These are phyloP conservation scores for Clusia tigrina DNA, from an alignment of 2,888 invertebrate genomes.

Conservation along the genomic window DNA sequence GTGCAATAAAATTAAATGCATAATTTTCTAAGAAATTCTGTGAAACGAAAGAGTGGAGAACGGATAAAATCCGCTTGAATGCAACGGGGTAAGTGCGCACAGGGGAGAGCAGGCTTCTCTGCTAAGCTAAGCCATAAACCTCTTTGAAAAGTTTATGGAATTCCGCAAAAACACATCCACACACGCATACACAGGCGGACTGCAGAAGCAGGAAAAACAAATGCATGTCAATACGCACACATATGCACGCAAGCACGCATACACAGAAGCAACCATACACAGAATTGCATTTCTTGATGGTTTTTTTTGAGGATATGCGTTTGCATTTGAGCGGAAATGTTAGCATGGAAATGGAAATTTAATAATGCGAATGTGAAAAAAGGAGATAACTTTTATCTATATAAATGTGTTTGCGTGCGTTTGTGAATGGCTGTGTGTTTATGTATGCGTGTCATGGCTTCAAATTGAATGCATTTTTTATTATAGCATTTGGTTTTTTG, in stretches of 20 bases:
- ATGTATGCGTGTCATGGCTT: background rate
- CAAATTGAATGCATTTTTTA: background rate
- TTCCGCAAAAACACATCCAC: too few species aligned
- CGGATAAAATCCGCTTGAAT: conserved; percentile 13
- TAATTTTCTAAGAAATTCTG: background rate
- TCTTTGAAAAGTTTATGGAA: too few species aligned
- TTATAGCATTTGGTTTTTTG: too few species aligned
- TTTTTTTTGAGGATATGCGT: background rate
- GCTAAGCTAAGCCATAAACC: background rate
- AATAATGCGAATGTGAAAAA: background rate
- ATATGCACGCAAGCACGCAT: background rate
- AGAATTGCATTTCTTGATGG: background rate
- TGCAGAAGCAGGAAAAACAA: too few species aligned
- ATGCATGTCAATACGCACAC: too few species aligned
- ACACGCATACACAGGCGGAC: too few species aligned
- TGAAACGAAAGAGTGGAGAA: conserved; percentile 1
- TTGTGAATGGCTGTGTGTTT: background rate
- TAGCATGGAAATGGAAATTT: conserved; percentile 13
- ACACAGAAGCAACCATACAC: background rate
- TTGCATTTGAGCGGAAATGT: conserved; percentile 9
- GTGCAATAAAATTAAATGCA: conserved; percentile 12
- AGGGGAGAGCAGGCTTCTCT: background rate
- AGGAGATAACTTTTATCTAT: background rate
- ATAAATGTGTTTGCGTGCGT: background rate
- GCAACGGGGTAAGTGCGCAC: background rate